These are phyloP conservation scores for Papilio polytes DNA, from an alignment of 1,140 invertebrate species.

Conservation along the genomic window DNA sequence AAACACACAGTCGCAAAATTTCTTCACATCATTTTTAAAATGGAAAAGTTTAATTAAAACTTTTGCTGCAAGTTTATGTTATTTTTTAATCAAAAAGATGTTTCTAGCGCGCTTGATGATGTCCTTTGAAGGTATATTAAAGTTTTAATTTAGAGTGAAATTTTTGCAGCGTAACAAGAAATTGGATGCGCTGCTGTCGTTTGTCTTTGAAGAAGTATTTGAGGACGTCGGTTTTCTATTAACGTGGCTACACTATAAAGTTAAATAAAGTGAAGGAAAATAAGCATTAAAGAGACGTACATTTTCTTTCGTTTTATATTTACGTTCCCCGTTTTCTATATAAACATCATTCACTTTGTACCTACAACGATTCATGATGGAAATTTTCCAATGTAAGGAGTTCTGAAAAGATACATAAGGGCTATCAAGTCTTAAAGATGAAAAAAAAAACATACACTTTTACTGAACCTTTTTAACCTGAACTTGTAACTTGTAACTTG, in stretches of 20 bases:
- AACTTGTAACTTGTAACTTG: too few relatives aligned
- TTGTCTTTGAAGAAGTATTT: neutral
- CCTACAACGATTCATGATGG: too few relatives aligned
- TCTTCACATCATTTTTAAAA: neutral
- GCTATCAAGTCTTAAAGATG: neutral
- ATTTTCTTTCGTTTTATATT: neutral
- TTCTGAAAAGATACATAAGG: neutral
- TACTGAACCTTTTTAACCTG: too few relatives aligned
- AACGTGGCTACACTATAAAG: neutral
- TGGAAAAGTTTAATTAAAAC: neutral
- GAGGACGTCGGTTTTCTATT: slow-evolving; percentile 3
- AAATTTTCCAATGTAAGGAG: too few relatives aligned
- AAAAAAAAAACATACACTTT: too few relatives aligned
- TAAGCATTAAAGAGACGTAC: neutral
- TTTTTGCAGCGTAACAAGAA: neutral
- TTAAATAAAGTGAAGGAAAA: slow-evolving; percentile 5
- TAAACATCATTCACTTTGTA: neutral
- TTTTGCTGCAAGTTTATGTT: neutral
- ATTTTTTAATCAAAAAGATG: slow-evolving; percentile 1
- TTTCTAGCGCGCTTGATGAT: neutral
- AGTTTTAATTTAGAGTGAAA: neutral
- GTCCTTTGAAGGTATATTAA: neutral
- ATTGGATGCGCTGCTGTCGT: neutral
- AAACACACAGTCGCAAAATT: neutral
- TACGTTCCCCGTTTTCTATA: neutral